Evolutionary conservation across 1,140 invertebrate genomes (phyloP).

Genomic region (Pygmarrhopalites habei): DNA sequence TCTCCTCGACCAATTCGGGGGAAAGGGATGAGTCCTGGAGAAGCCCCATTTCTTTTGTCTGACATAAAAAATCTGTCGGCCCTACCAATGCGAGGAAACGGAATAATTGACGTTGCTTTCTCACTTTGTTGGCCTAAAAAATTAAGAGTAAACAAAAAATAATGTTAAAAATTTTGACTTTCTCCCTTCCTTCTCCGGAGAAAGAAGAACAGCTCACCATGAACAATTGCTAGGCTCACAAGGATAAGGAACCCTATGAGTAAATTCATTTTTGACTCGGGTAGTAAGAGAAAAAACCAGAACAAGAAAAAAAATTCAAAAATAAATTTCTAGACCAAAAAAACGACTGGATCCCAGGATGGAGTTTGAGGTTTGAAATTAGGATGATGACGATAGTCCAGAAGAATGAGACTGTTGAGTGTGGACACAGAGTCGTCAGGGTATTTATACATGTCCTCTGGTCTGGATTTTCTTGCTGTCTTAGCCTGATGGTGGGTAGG

Average conservation of each 20-base stretch:
- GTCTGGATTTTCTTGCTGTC: neutral
- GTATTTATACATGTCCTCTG: slow-evolving; percentile 26
- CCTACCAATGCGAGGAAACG: slow-evolving; percentile 35
- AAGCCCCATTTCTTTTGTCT: slow-evolving; percentile 26
- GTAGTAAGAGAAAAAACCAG: neutral
- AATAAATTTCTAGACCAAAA: neutral
- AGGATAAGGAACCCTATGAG: slow-evolving; percentile 16
- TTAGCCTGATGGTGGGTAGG: neutral
- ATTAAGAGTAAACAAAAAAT: neutral
- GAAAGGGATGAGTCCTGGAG: slow-evolving; percentile 36
- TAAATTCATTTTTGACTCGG: slow-evolving; percentile 20
- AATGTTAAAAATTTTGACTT: neutral
- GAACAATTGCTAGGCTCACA: slow-evolving; percentile 14
- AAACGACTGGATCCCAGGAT: too few species aligned
- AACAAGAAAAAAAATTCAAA: neutral
- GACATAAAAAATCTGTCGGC: slow-evolving; percentile 23
- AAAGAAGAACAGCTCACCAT: too few species aligned
- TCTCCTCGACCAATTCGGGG: slow-evolving; percentile 34
- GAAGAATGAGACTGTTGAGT: slow-evolving; percentile 9
- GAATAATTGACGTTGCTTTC: slow-evolving; percentile 37
- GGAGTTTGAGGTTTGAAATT: too few species aligned
- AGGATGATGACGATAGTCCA: neutral
- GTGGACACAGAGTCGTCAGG: neutral
- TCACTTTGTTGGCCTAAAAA: slow-evolving; percentile 24
- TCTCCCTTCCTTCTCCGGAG: too few species aligned